Conservation (phyloP, 2,888 invertebrate genomes). For the Apoderus coryli region DNA sequence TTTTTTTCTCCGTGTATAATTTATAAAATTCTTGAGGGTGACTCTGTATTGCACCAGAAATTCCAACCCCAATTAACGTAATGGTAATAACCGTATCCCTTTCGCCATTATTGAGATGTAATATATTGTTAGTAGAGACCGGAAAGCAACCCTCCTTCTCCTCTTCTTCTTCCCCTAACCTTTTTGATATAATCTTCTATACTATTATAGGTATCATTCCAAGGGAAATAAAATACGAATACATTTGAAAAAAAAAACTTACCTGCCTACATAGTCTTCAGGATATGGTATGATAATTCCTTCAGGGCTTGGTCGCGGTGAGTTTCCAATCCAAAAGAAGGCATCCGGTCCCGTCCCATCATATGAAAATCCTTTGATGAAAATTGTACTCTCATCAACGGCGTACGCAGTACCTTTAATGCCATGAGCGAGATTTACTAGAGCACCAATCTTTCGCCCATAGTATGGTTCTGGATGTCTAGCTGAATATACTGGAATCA, state of each 20-base stretch:
- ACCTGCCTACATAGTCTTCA: conserved; percentile 69
- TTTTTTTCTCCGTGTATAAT: no score
- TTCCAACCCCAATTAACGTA: conserved; percentile 26
- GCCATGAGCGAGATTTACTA: conserved; percentile 62
- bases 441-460: conserved; percentile 59
- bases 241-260: no score
- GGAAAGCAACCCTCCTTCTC: no score
- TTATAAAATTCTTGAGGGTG: no score
- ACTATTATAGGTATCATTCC: no score
- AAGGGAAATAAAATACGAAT: no score
- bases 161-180: no score
- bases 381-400: conserved; percentile 77
- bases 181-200: no score
- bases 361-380: conserved; percentile 75
- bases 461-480: conserved; percentile 50
- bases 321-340: conserved; percentile 82
- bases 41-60: no score
- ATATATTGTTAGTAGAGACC: no score
- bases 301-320: conserved; percentile 63
- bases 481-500: no score
- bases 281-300: conserved; percentile 79
- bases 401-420: conserved; percentile 74
- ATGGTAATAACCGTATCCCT: conserved; percentile 32
- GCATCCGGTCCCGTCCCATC: conserved; percentile 81
- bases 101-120: no score